These are phyloP conservation scores for Dissostichus mawsoni DNA, from an alignment of 2,113 vertebrate genomes.

Conservation along the genomic window DNA sequence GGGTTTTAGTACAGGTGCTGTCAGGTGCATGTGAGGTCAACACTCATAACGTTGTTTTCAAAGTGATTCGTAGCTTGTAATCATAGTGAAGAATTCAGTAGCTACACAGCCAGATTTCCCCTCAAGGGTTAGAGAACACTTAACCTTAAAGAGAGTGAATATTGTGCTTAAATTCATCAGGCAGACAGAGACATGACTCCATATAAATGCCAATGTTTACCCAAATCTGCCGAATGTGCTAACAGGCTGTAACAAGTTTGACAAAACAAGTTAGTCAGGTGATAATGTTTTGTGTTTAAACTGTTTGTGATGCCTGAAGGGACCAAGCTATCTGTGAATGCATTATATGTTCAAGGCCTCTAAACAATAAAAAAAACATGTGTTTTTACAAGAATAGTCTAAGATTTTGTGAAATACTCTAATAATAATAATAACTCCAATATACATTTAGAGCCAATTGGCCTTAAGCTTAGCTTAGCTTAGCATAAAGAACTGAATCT, in stretches of 20 bases:
- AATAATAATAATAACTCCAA: too few species aligned
- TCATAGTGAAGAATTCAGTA: neutral
- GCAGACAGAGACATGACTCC: neutral
- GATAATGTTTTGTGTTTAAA: too few species aligned
- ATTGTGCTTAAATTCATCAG: neutral
- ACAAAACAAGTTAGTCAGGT: too few species aligned
- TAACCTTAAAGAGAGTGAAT: neutral
- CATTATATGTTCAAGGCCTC: neutral
- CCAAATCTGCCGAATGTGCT: neutral
- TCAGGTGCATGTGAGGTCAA: slow-evolving; percentile 7
- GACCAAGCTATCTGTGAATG: neutral
- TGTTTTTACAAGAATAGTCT: neutral
- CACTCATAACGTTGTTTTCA: neutral
- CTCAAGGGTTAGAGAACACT: neutral
- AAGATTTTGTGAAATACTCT: neutral
- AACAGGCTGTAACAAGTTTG: too few species aligned
- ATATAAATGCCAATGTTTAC: neutral
- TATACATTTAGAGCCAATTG: neutral
- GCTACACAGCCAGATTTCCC: too few species aligned
- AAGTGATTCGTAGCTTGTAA: neutral
- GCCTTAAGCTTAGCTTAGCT: neutral
- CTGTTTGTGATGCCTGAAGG: neutral
- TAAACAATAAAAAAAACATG: neutral
- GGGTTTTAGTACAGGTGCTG: neutral
- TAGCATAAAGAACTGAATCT: neutral